Percentiles rank a stretch among this genome's conserved stretches.
These are phyloP conservation scores for Agrotis clavis DNA, from an alignment of 2,888 invertebrate genomes.

Conservation along the genomic window DNA sequence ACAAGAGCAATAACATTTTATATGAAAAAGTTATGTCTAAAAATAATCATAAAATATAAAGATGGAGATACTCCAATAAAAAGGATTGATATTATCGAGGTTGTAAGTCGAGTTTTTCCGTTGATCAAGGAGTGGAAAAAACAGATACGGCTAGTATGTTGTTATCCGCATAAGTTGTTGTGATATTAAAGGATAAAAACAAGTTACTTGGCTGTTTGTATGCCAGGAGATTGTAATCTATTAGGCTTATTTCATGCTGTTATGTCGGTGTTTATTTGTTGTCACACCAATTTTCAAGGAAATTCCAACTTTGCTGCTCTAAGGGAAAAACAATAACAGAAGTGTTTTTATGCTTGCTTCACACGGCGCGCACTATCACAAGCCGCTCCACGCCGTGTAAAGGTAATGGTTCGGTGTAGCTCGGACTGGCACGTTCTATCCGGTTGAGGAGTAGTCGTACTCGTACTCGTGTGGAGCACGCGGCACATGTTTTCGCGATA, in stretches of 20 bases:
- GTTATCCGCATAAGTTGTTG: conserved; percentile 35
- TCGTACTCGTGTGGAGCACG: too few relatives aligned
- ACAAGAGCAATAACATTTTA: conserved; percentile 62
- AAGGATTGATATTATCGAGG: conserved; percentile 41
- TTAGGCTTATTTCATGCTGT: conserved; percentile 27
- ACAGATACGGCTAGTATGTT: conserved; percentile 17
- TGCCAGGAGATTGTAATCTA: conserved; percentile 52
- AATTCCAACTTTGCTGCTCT: too few relatives aligned
- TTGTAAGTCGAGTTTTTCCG: conserved; percentile 39
- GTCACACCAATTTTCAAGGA: neutral
- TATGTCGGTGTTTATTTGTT: conserved; percentile 35
- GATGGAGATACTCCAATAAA: conserved; percentile 59
- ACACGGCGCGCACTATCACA: too few relatives aligned
- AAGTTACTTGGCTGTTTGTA: conserved; percentile 41
- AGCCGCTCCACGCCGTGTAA: too few relatives aligned
- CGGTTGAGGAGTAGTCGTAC: too few relatives aligned
- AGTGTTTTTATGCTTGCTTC: neutral
- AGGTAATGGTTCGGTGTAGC: too few relatives aligned
- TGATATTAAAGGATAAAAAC: conserved; percentile 51
- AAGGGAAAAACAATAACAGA: conserved; percentile 17
- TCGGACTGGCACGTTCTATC: too few relatives aligned
- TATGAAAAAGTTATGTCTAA: conserved; percentile 60
- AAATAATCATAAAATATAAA: conserved; percentile 56
- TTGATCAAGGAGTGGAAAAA: conserved; percentile 50
- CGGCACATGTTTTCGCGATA: too few relatives aligned